phyloP scores from a whole-genome alignment of 2,113 vertebrate genomes.

The Serinus canaria region DNA sequence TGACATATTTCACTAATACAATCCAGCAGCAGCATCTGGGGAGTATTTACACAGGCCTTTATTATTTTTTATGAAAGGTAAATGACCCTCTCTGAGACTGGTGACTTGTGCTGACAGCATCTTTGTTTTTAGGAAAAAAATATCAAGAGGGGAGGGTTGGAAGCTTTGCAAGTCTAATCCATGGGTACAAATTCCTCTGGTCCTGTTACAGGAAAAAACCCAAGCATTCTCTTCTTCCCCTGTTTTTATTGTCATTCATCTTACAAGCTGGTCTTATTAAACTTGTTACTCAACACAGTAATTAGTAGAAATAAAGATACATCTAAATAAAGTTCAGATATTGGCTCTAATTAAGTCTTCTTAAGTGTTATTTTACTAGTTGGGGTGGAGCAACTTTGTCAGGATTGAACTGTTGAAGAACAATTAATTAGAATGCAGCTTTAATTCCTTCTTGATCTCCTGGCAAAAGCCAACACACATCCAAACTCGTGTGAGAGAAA shows the following conservation, averaged over 20 bases:
- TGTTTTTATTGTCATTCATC: background rate
- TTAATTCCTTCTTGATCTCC: background rate
- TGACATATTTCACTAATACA: conserved; percentile 33
- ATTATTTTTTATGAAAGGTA: conserved; percentile 23
- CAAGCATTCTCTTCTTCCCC: background rate
- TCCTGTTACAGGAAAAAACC: background rate
- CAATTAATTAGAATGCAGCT: background rate
- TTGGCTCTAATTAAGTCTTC: background rate
- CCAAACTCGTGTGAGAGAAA: background rate
- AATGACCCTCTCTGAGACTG: background rate
- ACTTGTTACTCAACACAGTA: background rate
- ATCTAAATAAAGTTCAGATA: background rate
- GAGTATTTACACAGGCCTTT: background rate
- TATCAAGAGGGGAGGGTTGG: fast-evolving
- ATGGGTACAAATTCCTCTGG: background rate
- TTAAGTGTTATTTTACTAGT: background rate
- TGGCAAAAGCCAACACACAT: background rate
- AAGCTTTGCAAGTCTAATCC: background rate
- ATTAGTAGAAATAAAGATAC: background rate
- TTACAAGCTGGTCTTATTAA: background rate
- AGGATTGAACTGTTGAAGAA: background rate
- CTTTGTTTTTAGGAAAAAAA: background rate
- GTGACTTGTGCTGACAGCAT: background rate
- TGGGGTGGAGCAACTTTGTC: background rate
- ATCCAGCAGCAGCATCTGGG: background rate